Evolutionary conservation across 2,888 invertebrate species (phyloP).

Genomic region (Heteropelma amictum): DNA sequence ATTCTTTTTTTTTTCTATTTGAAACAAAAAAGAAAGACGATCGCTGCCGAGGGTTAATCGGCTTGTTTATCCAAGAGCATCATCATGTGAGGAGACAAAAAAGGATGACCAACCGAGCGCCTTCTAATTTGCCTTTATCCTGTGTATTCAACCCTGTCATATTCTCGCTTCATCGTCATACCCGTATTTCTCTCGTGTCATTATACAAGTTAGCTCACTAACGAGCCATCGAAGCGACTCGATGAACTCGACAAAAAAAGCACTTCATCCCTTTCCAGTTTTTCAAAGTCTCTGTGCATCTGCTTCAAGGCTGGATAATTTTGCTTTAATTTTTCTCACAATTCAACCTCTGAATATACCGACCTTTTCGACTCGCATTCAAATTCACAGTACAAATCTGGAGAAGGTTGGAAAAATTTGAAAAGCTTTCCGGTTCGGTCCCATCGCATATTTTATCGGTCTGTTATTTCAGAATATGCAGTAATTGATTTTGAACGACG

Average conservation of each 20-base stretch:
- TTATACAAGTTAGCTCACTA: conserved; percentile 50
- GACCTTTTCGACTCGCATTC: too few relatives aligned
- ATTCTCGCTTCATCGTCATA: conserved; percentile 29
- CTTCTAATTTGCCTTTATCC: conserved; percentile 47
- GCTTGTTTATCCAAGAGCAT: conserved; percentile 7
- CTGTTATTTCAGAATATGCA: too few relatives aligned
- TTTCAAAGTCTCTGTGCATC: conserved; percentile 2
- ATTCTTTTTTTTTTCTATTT: not conserved
- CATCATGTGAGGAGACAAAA: conserved; percentile 24
- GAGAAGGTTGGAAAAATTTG: too few relatives aligned
- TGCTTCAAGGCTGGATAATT: not conserved
- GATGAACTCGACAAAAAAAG: conserved; percentile 42
- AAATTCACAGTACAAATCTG: too few relatives aligned
- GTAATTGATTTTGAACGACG: too few relatives aligned
- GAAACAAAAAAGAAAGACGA: conserved; percentile 4
- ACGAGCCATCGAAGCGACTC: conserved; percentile 40
- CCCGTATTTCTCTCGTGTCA: conserved; percentile 47
- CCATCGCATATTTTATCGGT: too few relatives aligned
- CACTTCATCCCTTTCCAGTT: conserved; percentile 10
- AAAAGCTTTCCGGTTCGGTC: too few relatives aligned
- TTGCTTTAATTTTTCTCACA: too few relatives aligned
- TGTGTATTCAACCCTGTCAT: conserved; percentile 17
- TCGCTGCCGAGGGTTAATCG: conserved; percentile 22
- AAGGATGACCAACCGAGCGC: conserved; percentile 38
- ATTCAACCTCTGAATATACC: too few relatives aligned